A percentile compares a stretch with the other conserved stretches of the same genome.
Conservation (phyloP, 2,113 vertebrate species). For the Nyctereutes procyonoides region DNA sequence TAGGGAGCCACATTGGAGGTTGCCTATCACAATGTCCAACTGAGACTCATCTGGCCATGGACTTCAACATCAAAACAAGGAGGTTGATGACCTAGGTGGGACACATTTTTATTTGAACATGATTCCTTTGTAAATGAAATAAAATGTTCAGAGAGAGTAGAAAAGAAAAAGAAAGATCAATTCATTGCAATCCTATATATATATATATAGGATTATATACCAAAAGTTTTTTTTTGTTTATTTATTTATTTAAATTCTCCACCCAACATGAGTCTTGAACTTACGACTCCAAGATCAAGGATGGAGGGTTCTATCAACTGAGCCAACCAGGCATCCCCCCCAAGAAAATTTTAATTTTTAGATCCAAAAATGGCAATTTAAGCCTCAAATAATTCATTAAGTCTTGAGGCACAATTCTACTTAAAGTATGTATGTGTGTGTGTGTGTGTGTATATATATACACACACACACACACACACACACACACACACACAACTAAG, state of each 20-base stretch:
- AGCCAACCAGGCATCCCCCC: background rate
- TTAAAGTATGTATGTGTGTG: background rate
- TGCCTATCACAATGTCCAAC: too few species aligned
- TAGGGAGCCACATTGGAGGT: rapidly evolving
- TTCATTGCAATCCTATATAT: background rate
- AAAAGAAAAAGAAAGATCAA: background rate
- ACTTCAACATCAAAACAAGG: background rate
- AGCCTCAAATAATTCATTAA: background rate
- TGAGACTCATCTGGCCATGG: background rate
- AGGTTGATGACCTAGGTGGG: too few species aligned
- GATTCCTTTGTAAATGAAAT: background rate
- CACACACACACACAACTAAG: too few species aligned
- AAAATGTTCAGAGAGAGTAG: background rate
- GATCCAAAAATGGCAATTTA: background rate
- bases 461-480: too few species aligned
- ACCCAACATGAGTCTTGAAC: background rate
- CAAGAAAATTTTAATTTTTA: background rate
- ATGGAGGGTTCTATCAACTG: background rate
- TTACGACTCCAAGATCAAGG: background rate
- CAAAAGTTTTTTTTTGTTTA: background rate
- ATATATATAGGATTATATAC: background rate
- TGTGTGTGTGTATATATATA: background rate
- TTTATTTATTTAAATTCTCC: background rate
- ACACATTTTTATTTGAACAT: background rate
- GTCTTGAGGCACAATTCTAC: background rate